Base-by-base conservation (phyloP, 2,113 vertebrate genomes). In the Zapus hudsonius region DNA sequence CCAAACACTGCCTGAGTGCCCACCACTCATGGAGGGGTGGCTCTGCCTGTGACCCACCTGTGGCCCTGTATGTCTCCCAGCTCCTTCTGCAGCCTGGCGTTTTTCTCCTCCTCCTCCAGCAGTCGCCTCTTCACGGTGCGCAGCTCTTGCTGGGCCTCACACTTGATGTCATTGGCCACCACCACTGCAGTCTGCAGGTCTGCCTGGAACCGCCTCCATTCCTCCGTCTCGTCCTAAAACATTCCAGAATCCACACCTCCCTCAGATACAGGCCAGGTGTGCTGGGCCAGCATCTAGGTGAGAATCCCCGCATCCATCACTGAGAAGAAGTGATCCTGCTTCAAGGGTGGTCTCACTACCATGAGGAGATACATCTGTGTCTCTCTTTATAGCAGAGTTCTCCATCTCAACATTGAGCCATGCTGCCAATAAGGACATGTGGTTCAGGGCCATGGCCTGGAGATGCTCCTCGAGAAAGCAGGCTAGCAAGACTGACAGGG, bases 131-230 rank as follows among this genome's bases (percentile, higher is more conserved):
- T 98, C 38, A 99, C 98, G 0, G 98, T 90, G 0, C 99, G 99
- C 73, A 99, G 98, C 97, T 99, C 99, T 97, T 99, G 99, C 97
- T 99, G 99, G 47, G 99, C 99, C 96, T 99, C 99, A 72, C 99
- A 99, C 97, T 99, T 99, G 69, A 99, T 99, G 96, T 99, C 99
- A 3, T 99, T 99, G 89, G 99, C 99, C 40, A 99, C 99, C 11
- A 99, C 99, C 96, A 99, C 99, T 0, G 99, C 99, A 0, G 99
- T 99, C 98, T 99, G 99, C 86, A 99, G 98, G 97, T 99, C 99
- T 0, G 99, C 99, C 96, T 99, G 99, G 97, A 99, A 99, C 38
- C 98, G 98, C 70, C 97, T 98, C 99, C 99, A 99, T 90, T 99
- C 99, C 90, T 99, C 99, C 0, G 98, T 98, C 59, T 99, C 99